Evolutionary conservation across 2,888 invertebrate species (phyloP).

Genomic region (Vanessa cardui): DNA sequence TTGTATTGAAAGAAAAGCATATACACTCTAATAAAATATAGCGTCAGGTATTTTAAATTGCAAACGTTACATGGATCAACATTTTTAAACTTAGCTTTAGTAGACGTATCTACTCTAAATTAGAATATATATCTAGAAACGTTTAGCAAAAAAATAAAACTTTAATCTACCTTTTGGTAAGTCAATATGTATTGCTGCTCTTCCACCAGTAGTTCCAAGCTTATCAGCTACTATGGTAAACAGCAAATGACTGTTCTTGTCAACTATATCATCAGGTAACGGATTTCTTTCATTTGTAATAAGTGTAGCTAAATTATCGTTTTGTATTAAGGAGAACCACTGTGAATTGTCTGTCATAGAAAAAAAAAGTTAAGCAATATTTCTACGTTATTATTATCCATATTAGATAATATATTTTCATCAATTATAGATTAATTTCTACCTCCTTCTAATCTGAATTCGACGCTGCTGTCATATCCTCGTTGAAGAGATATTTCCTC

Average conservation of each 20-base stretch:
- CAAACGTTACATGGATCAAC: too few species aligned
- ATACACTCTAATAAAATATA: too few species aligned
- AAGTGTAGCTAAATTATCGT: conserved; percentile 33
- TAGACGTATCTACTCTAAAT: too few species aligned
- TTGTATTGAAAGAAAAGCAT: too few species aligned
- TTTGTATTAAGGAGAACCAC: conserved; percentile 39
- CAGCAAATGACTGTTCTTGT: conserved; percentile 40
- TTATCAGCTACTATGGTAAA: conserved; percentile 43
- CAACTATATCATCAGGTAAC: conserved; percentile 40
- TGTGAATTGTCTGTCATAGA: conserved; percentile 39
- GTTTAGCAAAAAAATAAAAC: too few species aligned
- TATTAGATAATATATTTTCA: not conserved
- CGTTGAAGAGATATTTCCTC: conserved; percentile 48
- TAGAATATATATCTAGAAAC: too few species aligned
- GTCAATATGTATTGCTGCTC: conserved; percentile 1
- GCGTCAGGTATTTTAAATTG: too few species aligned
- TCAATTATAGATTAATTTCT: not conserved
- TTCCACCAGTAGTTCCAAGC: conserved; percentile 27
- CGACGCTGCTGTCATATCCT: conserved; percentile 56
- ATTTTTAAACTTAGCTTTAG: too few species aligned
- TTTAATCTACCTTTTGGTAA: conserved; percentile 9
- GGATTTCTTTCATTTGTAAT: conserved; percentile 20
- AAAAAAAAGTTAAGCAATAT: not conserved
- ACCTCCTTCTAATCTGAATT: conserved; percentile 44
- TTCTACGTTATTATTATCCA: not conserved